phyloP scores from a whole-genome alignment of 2,113 vertebrate genomes.

The Carassius auratus region DNA sequence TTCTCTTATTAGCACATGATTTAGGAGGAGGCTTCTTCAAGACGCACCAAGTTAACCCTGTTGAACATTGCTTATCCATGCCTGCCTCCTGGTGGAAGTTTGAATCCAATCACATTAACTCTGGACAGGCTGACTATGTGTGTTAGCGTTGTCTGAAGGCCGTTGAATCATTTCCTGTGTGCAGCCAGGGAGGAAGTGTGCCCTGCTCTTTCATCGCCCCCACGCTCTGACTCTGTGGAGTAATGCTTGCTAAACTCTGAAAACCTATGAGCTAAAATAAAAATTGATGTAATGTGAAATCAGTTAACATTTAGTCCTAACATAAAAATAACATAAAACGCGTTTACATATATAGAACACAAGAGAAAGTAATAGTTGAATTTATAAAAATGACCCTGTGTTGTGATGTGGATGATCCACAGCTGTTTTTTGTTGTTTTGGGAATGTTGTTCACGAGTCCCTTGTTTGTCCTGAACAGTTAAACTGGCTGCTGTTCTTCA shows the following conservation, averaged over 20 bases:
- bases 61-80: constrained; percentile 54
- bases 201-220: constrained; percentile 7
- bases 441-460: no score
- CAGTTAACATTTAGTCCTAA: not conserved
- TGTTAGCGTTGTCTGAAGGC: no score
- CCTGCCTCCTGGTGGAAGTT: constrained; percentile 65
- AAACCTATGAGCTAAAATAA: not conserved
- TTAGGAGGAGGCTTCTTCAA: no score
- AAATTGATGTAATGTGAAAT: constrained; percentile 33
- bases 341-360: no score
- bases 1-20: not conserved
- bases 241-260: constrained; percentile 11
- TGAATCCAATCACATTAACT: not conserved
- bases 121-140: not conserved
- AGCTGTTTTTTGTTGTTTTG: no score
- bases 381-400: no score
- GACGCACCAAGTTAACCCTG: not conserved
- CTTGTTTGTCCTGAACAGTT: no score
- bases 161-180: constrained; percentile 47
- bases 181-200: constrained; percentile 28
- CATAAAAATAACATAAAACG: no score
- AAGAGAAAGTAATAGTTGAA: no score
- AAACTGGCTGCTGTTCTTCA: no score
- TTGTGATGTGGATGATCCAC: no score
- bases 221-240: not conserved